Percentiles rank a stretch among this genome's conserved stretches.
Conservation (phyloP, 2,113 vertebrate species). For the Candoia aspera region DNA sequence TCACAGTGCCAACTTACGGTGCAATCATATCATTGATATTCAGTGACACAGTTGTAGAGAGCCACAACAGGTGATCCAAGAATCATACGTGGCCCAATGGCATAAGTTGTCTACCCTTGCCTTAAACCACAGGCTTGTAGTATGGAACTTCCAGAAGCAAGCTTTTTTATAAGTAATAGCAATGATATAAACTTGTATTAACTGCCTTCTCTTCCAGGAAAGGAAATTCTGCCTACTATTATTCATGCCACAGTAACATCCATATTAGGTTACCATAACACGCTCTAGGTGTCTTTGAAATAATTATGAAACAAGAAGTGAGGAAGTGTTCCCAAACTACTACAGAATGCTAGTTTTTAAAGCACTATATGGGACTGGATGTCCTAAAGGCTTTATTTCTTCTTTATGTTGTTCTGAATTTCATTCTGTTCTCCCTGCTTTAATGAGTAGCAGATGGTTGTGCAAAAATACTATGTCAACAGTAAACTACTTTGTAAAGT, state of each 20-base stretch:
- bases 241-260: too few relatives aligned
- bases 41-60: not conserved
- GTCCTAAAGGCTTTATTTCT: too few relatives aligned
- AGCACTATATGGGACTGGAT: too few relatives aligned
- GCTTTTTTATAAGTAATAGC: too few relatives aligned
- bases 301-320: not conserved
- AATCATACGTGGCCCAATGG: not conserved
- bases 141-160: too few relatives aligned
- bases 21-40: not conserved
- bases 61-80: not conserved
- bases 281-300: not conserved
- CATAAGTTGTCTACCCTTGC: too few relatives aligned
- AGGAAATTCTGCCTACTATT: too few relatives aligned
- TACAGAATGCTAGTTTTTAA: not conserved
- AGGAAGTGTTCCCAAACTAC: not conserved
- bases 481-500: not conserved
- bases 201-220: too few relatives aligned
- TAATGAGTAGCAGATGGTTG: not conserved
- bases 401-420: not conserved
- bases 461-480: not conserved
- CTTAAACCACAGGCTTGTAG: too few relatives aligned
- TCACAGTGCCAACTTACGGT: not conserved
- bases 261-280: too few relatives aligned
- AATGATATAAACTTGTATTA: too few relatives aligned
- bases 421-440: too few relatives aligned